phyloP scores from a whole-genome alignment of 2,113 vertebrate species.

The Morphnarchus princeps region DNA sequence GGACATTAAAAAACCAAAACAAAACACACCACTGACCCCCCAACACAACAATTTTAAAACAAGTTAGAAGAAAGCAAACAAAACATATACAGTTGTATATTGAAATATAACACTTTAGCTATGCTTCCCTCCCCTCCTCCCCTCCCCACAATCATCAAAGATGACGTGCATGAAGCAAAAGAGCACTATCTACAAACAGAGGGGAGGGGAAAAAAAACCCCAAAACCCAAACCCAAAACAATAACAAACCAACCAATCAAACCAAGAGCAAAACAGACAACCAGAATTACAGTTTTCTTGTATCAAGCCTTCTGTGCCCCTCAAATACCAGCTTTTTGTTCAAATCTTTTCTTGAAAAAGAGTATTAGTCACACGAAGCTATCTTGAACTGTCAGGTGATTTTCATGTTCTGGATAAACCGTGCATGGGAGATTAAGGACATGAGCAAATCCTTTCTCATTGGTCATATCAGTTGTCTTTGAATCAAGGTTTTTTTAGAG shows the following conservation, averaged over 20 bases:
- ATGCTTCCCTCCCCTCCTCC: neutral
- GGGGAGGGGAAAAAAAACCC: neutral
- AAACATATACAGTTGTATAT: neutral
- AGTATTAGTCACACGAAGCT: neutral
- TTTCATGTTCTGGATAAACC: neutral
- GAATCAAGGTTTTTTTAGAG: neutral
- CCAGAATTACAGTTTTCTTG: neutral
- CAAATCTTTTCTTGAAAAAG: neutral
- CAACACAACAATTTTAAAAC: neutral
- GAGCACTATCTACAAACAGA: neutral
- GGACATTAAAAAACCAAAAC: neutral
- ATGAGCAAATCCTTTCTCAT: neutral
- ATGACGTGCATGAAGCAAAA: neutral
- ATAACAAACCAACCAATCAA: neutral
- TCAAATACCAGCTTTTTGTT: neutral
- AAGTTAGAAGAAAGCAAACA: neutral
- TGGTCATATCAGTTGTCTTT: neutral
- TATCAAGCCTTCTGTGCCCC: neutral
- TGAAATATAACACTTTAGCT: neutral
- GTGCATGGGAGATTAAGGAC: neutral
- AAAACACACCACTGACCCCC: neutral
- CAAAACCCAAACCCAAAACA: too few relatives aligned
- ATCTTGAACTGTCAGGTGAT: neutral
- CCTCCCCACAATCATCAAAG: neutral
- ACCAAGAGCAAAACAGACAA: neutral